Evolutionary conservation across 2,888 invertebrate genomes (phyloP), one percentile per base, ranked within the genome.

Genomic region (Brenthis daphne): DNA sequence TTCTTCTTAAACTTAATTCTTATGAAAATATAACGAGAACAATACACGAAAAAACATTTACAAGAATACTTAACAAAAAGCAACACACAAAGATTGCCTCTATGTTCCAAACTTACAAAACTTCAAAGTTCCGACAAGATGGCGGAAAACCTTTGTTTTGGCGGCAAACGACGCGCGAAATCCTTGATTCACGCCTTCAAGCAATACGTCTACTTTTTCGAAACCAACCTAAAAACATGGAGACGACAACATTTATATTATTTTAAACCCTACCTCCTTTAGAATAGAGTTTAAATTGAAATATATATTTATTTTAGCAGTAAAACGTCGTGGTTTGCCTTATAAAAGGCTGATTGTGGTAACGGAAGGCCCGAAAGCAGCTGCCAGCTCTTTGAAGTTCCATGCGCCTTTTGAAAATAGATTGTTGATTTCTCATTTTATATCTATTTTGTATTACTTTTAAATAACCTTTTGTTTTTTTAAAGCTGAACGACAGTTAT

Each of bases 271-370:
- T 71, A 70, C 57, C 29, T 29, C 1, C 16, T 0, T 11, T 12
- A 14, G 0, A 16, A 63, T 65, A 74, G 24, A 20, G 58, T 50
- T 60, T n/a, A 64, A 37, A 43, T 43, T 61, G 6, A 61, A 29
- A 33, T n/a, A 33, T 6, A n/a, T 3, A 29, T 4, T 56, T n/a
- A 56, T 57, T 55, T 65, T 14, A 4, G 16, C 33, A 29, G 69
- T 24, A 67, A 51, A 60, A 47, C 51, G 68, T 75, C 33, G 63
- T 78, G 65, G 80, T 74, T 37, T 71, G 71, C 72, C 73, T 64
- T 75, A 79, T 81, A 84, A 82, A 83, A 82, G 80, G 77, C 79
- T 84, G 84, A 84, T 84, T 84, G 84, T 82, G 78, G 79, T 68
- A 71, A 78, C 79, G 80, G 82, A 82, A 82, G 74, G 75, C 73